phyloP scores from a whole-genome alignment of 2,113 vertebrate genomes.

The Sarotherodon lohbergeri region DNA sequence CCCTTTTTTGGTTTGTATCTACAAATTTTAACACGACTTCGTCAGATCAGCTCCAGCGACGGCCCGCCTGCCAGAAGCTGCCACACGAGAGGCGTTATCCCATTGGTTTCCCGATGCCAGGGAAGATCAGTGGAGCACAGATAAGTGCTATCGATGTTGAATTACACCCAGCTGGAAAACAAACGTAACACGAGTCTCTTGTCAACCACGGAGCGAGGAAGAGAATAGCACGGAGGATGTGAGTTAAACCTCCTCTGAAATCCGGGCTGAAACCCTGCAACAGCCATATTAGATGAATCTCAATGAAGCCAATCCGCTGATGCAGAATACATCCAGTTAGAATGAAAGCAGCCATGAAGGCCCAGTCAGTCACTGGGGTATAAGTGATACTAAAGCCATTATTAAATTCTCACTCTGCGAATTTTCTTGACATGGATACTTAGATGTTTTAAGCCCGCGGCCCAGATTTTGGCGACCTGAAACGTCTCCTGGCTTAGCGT shows the following conservation, averaged over 20 bases:
- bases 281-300: constrained; percentile 21
- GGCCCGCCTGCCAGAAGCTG: background rate
- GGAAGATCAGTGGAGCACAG: constrained; percentile 22
- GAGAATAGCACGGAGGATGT: background rate
- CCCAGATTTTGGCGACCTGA: constrained; percentile 17
- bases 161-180: constrained; percentile 45
- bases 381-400: constrained; percentile 25
- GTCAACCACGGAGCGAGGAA: background rate
- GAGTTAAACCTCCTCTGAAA: constrained; percentile 17
- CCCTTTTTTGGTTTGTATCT: background rate
- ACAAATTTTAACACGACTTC: background rate
- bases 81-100: constrained; percentile 21
- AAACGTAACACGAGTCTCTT: constrained; percentile 3
- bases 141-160: constrained; percentile 44
- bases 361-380: background rate
- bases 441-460: constrained; percentile 18
- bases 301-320: constrained; percentile 4
- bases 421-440: constrained; percentile 22
- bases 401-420: background rate
- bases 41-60: background rate
- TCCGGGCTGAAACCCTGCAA: background rate
- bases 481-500: background rate
- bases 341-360: constrained; percentile 4
- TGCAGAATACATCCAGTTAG: constrained; percentile 49
- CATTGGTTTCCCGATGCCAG: background rate